Evolutionary conservation across 2,113 vertebrate genomes (phyloP), one percentile per base, ranked within the genome.

Genomic region (Hemiscyllium ocellatum): DNA sequence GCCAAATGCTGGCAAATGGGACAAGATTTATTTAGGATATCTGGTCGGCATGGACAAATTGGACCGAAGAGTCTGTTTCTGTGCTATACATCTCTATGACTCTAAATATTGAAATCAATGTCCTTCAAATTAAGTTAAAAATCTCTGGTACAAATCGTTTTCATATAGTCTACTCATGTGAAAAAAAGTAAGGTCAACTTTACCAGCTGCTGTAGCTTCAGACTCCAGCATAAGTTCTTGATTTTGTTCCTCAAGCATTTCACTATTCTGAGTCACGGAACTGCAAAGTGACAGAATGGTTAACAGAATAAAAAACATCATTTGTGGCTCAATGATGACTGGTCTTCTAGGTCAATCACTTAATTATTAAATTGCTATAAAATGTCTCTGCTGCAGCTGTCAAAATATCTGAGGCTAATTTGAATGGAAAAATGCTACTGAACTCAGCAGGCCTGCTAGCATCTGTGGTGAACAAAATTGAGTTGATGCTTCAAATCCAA

Each of bases 151-250:
- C 29, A 61, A 93, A 93, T 37, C 6, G 8, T 37, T 91, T 24
- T 65, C 56, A 91, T 20, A 37, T 37, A 2, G 20, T 91, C 56
- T 0, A 66, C 33, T 61, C 2, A n/a, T 2, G 5, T 93, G 33
- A 66, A 93, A 37, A 37, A 91, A 91, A 37, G 3, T 93, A n/a
- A 72, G 94, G 4, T 76, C 69, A 95, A 50, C 37, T 26, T 94
- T 95, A 95, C 94, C 94, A 72, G 24, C 15, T 95, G 8, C 94
- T 72, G 94, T 95, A 61, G 94, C 66, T 94, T 68, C 33, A 69
- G 91, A 5, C 47, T 95, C 42, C 69, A 50, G 24, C 52, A 47
- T 19, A 12, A 95, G 72, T 50, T 50, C 66, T 47, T 95, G 93
- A 91, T 61, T 65, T 42, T 72, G 93, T 24, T 95, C 94, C 68